Evolutionary conservation across 2,888 invertebrate genomes (phyloP), one percentile per base, ranked within the genome.

Genomic region (Lagria hirta): DNA sequence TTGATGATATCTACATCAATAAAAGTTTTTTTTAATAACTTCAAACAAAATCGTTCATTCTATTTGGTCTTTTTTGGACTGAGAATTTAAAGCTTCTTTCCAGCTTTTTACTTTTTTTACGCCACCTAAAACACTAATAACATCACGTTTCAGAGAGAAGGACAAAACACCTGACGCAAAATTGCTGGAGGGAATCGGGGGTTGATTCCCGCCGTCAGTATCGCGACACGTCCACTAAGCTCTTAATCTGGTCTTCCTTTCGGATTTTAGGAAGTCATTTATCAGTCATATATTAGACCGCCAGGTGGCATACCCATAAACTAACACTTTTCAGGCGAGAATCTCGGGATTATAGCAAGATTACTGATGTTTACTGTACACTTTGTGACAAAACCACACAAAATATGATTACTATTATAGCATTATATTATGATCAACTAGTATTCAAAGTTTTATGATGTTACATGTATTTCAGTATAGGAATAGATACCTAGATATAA

Each of bases 181-280:
- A 23, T 30, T 33, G 48, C 41, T 14, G 46, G 40, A 30, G 41
- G 27, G 48, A 40, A 40, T 52, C 52, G 52, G 57, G 54, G 58
- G 58, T 52, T 64, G 65, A 66, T 63, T 64, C 63, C 60, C 61
- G 61, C 58, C 60, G 59, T 60, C 61, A 58, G 60, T 57, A 62
- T 55, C 62, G 62, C 64, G 63, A 66, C 68, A 66, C 68, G 66
- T 65, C 65, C 64, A 62, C 65, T 70, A 68, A 70, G 66, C 69
- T 61, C 62, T 62, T 72, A 71, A 72, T 69, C 71, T 66, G 62
- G 62, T 60, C 65, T 71, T 71, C 70, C 70, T 66, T 62, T 64
- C 55, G 65, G 68, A 69, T 68, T 69, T 68, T 70, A 67, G 71
- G 71, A 72, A 72, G 72, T 72, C 70, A 69, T 72, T 67, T 65